Base-by-base conservation (phyloP, 2,797 vertebrate genomes). In the Rhinichthys osculus region DNA sequence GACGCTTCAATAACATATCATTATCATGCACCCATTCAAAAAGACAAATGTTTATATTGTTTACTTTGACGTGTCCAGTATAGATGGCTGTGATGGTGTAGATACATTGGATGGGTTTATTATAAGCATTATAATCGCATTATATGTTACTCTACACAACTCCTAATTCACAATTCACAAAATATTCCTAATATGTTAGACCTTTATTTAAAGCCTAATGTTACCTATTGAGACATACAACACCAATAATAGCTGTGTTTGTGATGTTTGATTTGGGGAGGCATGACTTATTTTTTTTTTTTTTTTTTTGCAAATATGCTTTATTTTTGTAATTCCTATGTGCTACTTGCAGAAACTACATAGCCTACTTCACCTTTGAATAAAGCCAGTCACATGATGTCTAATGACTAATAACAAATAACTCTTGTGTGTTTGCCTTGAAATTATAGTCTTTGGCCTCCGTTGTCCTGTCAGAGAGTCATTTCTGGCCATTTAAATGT, bases 401-500 rank as follows among this genome's bases (percentile, higher is more conserved):
- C 23, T 71, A 71, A 82, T 57, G 23, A 57, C 35, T 54, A 50
- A 35, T 38, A 70, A 82, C 35, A 82, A 59, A 59, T n/a, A 83
- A 83, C 42, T 40, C 35, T 3, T 3, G 13, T 67, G 11, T 19
- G 23, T 78, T 71, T 78, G 69, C 11, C 54, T 47, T 62, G 38
- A 44, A 64, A 44, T 33, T 3, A 78, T 69, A 42, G 74, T 30
- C 23, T 40, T 84, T 27, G 19, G 23, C 50, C 5, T 64, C 21
- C 2, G 27, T 62, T 64, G 40, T 50, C 42, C 33, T 66, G 30
- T 50, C 76, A 47, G n/a, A 23, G 19, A 27, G 66, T 85, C 30
- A 85, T 40, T 81, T 81, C 16, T 52, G n/a, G 14, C 16, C 78
- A 74, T 33, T 73, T 73, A 80, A 80, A 73, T 27, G 38, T 70